Evolutionary conservation across 2,797 vertebrate genomes (phyloP).

Genomic region (Zenarchopterus dispar): DNA sequence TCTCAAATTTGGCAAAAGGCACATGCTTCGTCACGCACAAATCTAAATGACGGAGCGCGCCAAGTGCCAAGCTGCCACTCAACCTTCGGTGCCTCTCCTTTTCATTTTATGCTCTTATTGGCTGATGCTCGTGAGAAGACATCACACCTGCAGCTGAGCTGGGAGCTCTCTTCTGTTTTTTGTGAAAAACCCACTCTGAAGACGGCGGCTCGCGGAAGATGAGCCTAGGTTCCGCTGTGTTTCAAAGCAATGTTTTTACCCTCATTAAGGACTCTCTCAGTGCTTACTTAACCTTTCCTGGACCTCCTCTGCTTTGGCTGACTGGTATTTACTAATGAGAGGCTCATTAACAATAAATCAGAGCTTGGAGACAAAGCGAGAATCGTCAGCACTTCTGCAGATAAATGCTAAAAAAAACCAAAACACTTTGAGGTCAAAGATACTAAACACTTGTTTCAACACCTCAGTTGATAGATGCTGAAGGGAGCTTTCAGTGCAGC

Average conservation of each 20-base stretch:
- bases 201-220: slow-evolving; percentile 19
- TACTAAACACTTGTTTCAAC: slow-evolving; percentile 13
- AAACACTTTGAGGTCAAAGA: slow-evolving; percentile 38
- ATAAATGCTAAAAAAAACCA: slow-evolving; percentile 30
- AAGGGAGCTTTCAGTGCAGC: slow-evolving; percentile 7
- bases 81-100: slow-evolving; percentile 42
- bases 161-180: slow-evolving; percentile 33
- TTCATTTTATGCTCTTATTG: slow-evolving; percentile 3
- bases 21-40: slow-evolving; percentile 19
- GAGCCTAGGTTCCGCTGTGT: slow-evolving; percentile 10
- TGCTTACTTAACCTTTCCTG: slow-evolving; percentile 45
- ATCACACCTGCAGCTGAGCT: slow-evolving; percentile 34
- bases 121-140: slow-evolving; percentile 49
- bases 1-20: slow-evolving; percentile 10
- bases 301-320: slow-evolving; percentile 32
- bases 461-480: slow-evolving; percentile 4
- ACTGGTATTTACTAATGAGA: slow-evolving; percentile 46
- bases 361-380: slow-evolving; percentile 42
- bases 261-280: slow-evolving; percentile 53
- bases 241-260: slow-evolving; percentile 43
- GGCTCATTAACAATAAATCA: slow-evolving; percentile 61
- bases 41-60: slow-evolving; percentile 65
- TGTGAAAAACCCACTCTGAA: slow-evolving; percentile 34
- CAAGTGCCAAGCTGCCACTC: slow-evolving; percentile 68
- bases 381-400: slow-evolving; percentile 49